These are phyloP conservation scores for Formica exsecta DNA, from an alignment of 1,140 invertebrate species.

Conservation along the genomic window DNA sequence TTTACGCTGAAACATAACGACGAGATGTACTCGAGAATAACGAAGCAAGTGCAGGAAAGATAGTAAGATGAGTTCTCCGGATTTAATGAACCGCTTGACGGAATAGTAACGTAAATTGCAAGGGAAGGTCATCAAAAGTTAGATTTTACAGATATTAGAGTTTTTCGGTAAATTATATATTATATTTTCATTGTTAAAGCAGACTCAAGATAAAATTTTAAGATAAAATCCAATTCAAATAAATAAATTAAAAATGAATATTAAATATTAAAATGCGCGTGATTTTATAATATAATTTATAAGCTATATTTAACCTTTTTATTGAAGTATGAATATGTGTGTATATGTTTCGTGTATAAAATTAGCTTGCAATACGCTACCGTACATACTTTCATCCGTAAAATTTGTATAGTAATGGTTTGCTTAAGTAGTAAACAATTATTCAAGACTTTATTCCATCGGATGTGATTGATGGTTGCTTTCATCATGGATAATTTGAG, in stretches of 20 bases:
- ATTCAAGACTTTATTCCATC: constrained; percentile 6
- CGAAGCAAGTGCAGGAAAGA: not conserved
- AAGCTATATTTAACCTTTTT: constrained; percentile 4
- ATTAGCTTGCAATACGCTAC: not conserved
- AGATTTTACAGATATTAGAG: not conserved
- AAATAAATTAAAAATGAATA: not conserved
- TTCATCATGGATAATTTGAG: constrained; percentile 40
- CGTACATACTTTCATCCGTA: not conserved
- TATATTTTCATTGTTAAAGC: constrained; percentile 5
- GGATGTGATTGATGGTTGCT: not conserved
- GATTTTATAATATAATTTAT: constrained; percentile 8
- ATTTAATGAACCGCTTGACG: not conserved
- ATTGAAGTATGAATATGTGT: not conserved
- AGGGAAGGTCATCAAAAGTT: not conserved
- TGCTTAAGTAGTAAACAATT: constrained; percentile 6
- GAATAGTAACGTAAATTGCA: not conserved
- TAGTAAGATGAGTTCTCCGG: not conserved
- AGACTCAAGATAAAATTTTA: no score
- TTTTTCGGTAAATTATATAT: not conserved
- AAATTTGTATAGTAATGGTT: not conserved
- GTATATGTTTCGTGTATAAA: not conserved
- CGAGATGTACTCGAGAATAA: not conserved
- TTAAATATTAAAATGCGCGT: not conserved
- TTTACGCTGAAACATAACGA: not conserved
- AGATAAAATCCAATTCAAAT: not conserved